These are phyloP conservation scores for Balaenoptera acutorostrata DNA, from an alignment of 2,113 vertebrate genomes.

Conservation along the genomic window DNA sequence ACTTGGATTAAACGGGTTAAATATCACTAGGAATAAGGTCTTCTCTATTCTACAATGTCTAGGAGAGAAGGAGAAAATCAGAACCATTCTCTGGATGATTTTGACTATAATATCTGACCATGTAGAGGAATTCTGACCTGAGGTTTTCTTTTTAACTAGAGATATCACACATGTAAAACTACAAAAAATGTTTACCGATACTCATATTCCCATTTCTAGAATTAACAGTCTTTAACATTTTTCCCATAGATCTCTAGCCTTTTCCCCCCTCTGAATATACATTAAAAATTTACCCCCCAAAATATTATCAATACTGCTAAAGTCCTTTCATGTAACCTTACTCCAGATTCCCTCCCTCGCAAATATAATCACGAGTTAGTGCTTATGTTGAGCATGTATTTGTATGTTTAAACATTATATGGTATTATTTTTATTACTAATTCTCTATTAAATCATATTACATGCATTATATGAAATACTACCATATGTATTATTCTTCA, in stretches of 20 bases:
- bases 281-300: not conserved
- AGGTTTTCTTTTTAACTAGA: not conserved
- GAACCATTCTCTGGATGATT: not conserved
- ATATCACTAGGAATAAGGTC: not conserved
- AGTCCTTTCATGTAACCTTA: not conserved
- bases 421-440: not conserved
- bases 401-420: not conserved
- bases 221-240: not conserved
- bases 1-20: not conserved
- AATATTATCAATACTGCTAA: not conserved
- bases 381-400: not conserved
- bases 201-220: not conserved
- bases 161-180: not conserved
- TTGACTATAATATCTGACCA: not conserved
- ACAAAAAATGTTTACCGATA: not conserved
- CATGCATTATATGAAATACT: not conserved
- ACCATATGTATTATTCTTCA: not conserved
- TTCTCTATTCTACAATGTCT: not conserved
- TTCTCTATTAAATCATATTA: not conserved
- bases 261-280: not conserved
- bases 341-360: accelerated
- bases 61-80: not conserved
- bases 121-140: not conserved
- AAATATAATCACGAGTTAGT: not conserved
- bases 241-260: not conserved